A percentile compares a stretch with the other conserved stretches of the same genome.
These are phyloP conservation scores for Agrochola circellaris DNA, from an alignment of 2,888 invertebrate genomes.

Conservation along the genomic window DNA sequence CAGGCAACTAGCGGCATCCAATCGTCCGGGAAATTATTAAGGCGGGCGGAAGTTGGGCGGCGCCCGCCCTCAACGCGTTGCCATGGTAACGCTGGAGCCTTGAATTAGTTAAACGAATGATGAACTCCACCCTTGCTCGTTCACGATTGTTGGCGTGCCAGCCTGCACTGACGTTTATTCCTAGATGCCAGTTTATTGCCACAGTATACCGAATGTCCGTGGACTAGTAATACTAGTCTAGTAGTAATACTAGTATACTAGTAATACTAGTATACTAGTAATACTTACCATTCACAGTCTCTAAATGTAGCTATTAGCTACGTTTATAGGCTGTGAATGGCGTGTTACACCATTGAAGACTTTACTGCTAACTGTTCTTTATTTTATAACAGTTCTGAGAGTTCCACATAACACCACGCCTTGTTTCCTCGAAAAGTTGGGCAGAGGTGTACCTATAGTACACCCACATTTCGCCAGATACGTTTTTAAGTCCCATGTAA, in stretches of 20 bases:
- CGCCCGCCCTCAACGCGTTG: slow-evolving; percentile 79
- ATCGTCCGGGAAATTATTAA: slow-evolving; percentile 84
- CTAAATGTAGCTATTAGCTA: background rate
- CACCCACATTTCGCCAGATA: no score
- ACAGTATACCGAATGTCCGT: slow-evolving; percentile 22
- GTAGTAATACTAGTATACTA: no score
- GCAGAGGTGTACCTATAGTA: no score
- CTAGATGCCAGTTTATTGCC: slow-evolving; percentile 29
- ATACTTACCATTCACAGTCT: no score
- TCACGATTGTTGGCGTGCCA: slow-evolving; percentile 68
- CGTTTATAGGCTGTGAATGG: slow-evolving; percentile 37
- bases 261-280: background rate
- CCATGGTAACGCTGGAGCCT: slow-evolving; percentile 80
- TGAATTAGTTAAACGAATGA: slow-evolving; percentile 87
- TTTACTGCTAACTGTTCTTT: slow-evolving; percentile 20
- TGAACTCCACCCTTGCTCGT: slow-evolving; percentile 79
- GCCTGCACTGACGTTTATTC: slow-evolving; percentile 48
- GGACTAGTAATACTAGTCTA: slow-evolving; percentile 13
- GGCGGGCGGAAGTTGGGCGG: slow-evolving; percentile 77
- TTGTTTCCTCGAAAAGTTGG: no score
- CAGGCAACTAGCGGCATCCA: slow-evolving; percentile 78
- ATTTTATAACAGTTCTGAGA: background rate
- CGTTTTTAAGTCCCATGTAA: no score
- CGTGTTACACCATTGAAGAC: slow-evolving; percentile 30
- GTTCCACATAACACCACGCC: background rate